phyloP scores from a whole-genome alignment of 2,797 vertebrate genomes.

The Myoxocephalus aenaeus region DNA sequence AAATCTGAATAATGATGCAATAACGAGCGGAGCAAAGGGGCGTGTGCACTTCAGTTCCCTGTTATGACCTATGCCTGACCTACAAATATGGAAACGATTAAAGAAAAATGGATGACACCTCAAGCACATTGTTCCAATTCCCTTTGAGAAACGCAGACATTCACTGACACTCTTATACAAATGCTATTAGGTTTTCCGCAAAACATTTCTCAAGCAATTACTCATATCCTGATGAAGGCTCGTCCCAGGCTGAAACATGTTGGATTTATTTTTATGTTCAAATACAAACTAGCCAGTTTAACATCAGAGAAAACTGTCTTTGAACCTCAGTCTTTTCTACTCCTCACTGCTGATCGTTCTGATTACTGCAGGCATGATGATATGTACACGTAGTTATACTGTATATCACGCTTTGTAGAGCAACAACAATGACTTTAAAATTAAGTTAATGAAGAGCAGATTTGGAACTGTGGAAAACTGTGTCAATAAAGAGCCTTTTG shows the following conservation, averaged over 20 bases:
- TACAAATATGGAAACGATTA: slow-evolving; percentile 67
- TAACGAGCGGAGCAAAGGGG: slow-evolving; percentile 45
- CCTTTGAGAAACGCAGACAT: slow-evolving; percentile 47
- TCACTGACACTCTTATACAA: slow-evolving; percentile 35
- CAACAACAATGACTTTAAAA: background rate
- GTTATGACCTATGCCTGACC: slow-evolving; percentile 62
- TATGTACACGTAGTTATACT: background rate
- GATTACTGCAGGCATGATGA: background rate
- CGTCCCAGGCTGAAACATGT: slow-evolving; percentile 11
- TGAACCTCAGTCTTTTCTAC: background rate
- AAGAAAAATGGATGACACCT: slow-evolving; percentile 61
- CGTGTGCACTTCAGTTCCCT: slow-evolving; percentile 43
- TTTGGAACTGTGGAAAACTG: background rate
- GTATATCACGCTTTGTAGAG: background rate
- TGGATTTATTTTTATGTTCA: slow-evolving; percentile 17
- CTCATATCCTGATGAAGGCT: slow-evolving; percentile 43
- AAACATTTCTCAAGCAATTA: slow-evolving; percentile 42
- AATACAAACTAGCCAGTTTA: background rate
- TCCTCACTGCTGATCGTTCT: background rate
- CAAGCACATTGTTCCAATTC: slow-evolving; percentile 53
- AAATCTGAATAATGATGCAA: slow-evolving; percentile 71
- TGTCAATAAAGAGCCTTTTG: background rate
- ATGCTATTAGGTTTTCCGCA: slow-evolving; percentile 42
- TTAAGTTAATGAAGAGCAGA: background rate
- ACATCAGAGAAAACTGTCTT: slow-evolving; percentile 13